Conservation (phyloP, 2,888 invertebrate species). For the Sarcophaga variegata region DNA sequence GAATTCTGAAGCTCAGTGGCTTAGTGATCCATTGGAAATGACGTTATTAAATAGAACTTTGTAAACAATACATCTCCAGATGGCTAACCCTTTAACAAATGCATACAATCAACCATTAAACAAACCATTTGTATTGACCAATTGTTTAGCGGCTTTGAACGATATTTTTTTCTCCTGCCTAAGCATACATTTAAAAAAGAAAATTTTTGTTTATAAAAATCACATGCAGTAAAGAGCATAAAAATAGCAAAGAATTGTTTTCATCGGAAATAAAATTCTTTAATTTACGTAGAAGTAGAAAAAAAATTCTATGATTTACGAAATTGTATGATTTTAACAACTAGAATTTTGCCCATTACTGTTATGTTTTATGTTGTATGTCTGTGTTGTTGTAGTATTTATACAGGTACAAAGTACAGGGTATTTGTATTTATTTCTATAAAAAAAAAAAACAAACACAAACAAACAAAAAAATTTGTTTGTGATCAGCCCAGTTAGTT, state of each 20-base stretch:
- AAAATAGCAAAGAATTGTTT: background rate
- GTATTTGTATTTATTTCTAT: conserved; percentile 10
- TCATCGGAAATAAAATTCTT: too few relatives aligned
- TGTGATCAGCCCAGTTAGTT: conserved; percentile 45
- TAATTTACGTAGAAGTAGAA: too few relatives aligned
- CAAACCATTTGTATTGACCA: conserved; percentile 63
- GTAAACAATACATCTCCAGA: background rate
- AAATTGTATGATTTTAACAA: too few relatives aligned
- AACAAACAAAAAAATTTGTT: background rate
- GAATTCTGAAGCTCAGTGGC: too few relatives aligned
- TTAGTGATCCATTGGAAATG: too few relatives aligned
- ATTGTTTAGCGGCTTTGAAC: conserved; percentile 55
- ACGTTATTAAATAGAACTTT: too few relatives aligned
- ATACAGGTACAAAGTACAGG: background rate
- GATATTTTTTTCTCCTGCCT: conserved; percentile 36
- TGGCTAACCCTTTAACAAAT: conserved; percentile 28
- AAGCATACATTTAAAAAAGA: background rate
- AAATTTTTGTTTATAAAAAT: too few relatives aligned
- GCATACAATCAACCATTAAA: conserved; percentile 60
- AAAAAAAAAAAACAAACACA: background rate
- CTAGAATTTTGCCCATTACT: background rate
- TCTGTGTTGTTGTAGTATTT: background rate
- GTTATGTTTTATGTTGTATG: background rate
- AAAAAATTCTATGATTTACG: too few relatives aligned
- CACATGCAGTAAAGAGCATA: background rate